Conservation (phyloP, 2,113 vertebrate genomes). For the Serinus canaria region DNA sequence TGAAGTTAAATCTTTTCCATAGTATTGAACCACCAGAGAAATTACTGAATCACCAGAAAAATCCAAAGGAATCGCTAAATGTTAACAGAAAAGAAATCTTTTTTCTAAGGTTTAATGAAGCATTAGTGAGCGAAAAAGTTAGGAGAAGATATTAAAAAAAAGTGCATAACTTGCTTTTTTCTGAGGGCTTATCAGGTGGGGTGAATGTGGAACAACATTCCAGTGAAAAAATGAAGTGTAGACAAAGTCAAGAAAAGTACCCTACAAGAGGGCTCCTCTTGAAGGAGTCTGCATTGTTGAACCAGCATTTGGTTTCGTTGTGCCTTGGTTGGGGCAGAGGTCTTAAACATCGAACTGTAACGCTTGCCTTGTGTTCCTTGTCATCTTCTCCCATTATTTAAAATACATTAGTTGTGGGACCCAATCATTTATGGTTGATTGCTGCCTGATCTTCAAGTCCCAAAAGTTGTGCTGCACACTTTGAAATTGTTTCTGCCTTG, state of each 20-base stretch:
- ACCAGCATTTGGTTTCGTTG: rapidly evolving
- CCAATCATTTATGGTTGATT: neutral
- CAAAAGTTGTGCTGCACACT: neutral
- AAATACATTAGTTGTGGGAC: neutral
- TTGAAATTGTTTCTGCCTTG: neutral
- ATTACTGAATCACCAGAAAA: neutral
- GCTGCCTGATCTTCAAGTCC: neutral
- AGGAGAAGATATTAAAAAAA: neutral
- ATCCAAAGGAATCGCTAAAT: neutral
- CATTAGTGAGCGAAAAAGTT: neutral
- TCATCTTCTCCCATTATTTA: neutral
- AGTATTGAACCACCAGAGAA: neutral
- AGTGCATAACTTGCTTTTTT: neutral
- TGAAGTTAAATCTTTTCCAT: neutral
- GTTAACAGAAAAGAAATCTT: neutral
- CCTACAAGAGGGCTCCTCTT: neutral
- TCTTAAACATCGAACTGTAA: neutral
- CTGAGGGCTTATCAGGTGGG: neutral
- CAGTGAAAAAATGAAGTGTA: neutral
- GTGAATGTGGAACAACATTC: neutral
- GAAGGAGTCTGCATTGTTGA: neutral
- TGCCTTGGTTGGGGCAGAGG: neutral
- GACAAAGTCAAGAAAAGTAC: neutral
- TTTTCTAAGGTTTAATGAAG: neutral
- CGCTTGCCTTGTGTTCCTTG: neutral